Base-by-base conservation (phyloP, 2,888 invertebrate genomes). In the Leucophenga maculata region DNA sequence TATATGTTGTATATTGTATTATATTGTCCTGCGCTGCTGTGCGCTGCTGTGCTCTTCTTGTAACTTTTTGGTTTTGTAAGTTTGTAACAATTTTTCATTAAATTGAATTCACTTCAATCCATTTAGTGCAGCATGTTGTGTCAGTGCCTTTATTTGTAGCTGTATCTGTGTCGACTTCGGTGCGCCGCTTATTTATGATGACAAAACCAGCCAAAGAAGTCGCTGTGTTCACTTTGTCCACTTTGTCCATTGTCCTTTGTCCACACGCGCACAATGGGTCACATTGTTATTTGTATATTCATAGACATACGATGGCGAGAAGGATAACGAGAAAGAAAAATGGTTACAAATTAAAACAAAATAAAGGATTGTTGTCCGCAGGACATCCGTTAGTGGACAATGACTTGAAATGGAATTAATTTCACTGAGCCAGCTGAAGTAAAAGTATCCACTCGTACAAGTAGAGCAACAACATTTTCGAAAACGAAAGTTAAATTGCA, bases 281-380 rank as follows among this genome's bases (percentile, higher is more conserved):
- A n/a, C n/a, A 50, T 50, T 16, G 14, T 50, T 50, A 50, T n/a
- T 50, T 50, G 6, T 2, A 1, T 50, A 50, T 50, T 50, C 16
- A 50, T 16, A n/a, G 14, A 50, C 16, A n/a, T 50, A 26, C 26
- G 26, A 26, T 4, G 26, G 4, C 26, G 26, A 39, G 1, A 39
- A 39, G 39, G 39, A 39, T 39, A 11, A 39, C 39, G 11, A 50
- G 8, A 8, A 13, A 50, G n/a, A 6, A 50, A 50, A 50, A 50
- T 4, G 46, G 46, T 46, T 46, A 46, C 46, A 46, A 46, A 46
- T 46, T 46, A 46, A 46, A 46, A 46, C 46, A 46, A 46, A 46
- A 50, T 50, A 50, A 50, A 50, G 50, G 50, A 50, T 50, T 50
- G 50, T 13, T 50, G 46, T 46, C 46, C 50, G 50, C 50, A 50